Evolutionary conservation across 2,888 invertebrate species (phyloP).

Genomic region (Eupithecia pulchellata): DNA sequence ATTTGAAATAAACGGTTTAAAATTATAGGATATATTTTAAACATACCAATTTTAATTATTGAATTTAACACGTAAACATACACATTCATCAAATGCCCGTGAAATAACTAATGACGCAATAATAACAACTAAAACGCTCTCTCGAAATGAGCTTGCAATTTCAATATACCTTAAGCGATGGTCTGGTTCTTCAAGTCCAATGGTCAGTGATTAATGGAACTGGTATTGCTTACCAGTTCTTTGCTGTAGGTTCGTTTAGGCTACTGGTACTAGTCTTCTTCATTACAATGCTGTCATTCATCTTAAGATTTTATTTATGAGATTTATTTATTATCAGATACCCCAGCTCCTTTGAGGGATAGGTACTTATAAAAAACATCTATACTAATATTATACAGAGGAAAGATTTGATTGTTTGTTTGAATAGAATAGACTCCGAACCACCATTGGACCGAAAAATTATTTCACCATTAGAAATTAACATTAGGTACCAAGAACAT

Average conservation of each 20-base stretch:
- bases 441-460: too few relatives aligned
- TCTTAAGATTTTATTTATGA: neutral
- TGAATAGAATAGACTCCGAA: too few relatives aligned
- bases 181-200: slow-evolving; percentile 46
- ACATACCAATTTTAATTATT: too few relatives aligned
- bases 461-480: too few relatives aligned
- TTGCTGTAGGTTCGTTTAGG: slow-evolving; percentile 8
- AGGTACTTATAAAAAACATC: too few relatives aligned
- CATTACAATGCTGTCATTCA: slow-evolving; percentile 10
- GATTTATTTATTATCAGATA: neutral
- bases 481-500: too few relatives aligned
- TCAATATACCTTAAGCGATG: slow-evolving; percentile 54
- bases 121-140: neutral
- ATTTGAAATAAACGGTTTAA: too few relatives aligned
- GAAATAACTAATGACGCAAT: neutral
- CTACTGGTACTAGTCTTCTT: slow-evolving; percentile 6
- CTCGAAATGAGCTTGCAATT: neutral
- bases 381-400: too few relatives aligned
- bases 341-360: neutral
- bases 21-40: too few relatives aligned
- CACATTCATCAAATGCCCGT: neutral
- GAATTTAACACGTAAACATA: neutral
- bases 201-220: slow-evolving; percentile 50
- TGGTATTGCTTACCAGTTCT: slow-evolving; percentile 28
- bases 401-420: too few relatives aligned